phyloP scores from a whole-genome alignment of 2,888 invertebrate genomes.

The Sarcophaga subvicina region DNA sequence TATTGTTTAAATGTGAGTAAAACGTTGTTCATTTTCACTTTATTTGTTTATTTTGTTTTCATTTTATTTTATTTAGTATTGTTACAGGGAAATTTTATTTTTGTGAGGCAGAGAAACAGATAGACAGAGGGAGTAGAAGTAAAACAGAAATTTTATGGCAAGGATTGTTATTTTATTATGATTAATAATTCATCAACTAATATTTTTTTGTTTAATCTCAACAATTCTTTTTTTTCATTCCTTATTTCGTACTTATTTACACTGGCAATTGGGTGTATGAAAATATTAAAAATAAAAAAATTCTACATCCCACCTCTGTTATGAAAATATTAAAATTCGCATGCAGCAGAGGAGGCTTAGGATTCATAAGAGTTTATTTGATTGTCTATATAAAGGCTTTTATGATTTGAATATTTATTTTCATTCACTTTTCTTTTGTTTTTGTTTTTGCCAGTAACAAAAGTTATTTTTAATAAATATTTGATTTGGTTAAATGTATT shows the following conservation, averaged over 20 bases:
- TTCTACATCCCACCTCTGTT: too few relatives aligned
- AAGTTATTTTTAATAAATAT: conserved; percentile 71
- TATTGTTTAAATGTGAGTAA: neutral
- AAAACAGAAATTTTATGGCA: conserved; percentile 40
- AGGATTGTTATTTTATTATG: conserved; percentile 62
- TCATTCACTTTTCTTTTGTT: neutral
- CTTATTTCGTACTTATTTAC: neutral
- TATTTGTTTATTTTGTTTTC: neutral
- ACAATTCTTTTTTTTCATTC: neutral
- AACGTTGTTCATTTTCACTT: neutral
- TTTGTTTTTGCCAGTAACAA: too few relatives aligned
- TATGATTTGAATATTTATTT: conserved; percentile 5
- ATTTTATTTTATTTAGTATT: neutral
- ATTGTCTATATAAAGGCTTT: neutral
- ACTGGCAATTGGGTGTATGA: too few relatives aligned
- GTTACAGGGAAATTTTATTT: neutral
- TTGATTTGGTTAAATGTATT: conserved; percentile 71
- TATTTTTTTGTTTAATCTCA: conserved; percentile 35
- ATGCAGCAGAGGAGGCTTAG: neutral
- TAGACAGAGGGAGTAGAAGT: conserved; percentile 8
- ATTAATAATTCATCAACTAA: conserved; percentile 70
- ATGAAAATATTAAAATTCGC: too few relatives aligned
- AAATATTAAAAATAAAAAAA: too few relatives aligned
- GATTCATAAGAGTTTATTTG: neutral
- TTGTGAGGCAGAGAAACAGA: neutral